A percentile compares a stretch with the other conserved stretches of the same genome.
phyloP scores from a whole-genome alignment of 1,140 invertebrate species.

The Diploscapter pachys region DNA sequence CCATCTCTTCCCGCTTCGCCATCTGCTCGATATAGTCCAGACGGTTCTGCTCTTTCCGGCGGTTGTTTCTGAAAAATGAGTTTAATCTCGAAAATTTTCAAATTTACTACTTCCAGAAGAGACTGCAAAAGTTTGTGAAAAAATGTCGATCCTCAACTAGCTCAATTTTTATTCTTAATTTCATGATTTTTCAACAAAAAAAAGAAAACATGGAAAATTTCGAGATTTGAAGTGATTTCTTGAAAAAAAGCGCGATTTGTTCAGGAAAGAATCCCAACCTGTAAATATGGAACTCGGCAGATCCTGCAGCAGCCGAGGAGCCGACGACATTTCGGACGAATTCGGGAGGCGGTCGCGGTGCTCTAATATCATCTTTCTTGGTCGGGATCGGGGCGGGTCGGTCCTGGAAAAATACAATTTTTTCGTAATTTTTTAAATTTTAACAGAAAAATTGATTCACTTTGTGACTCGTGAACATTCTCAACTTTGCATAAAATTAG shows the following conservation, averaged over 20 bases:
- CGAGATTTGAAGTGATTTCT: too few species aligned
- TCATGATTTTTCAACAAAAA: not conserved
- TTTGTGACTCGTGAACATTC: too few species aligned
- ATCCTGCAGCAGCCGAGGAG: slow-evolving; percentile 55
- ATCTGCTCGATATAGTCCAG: slow-evolving; percentile 49
- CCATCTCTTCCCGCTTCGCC: slow-evolving; percentile 45
- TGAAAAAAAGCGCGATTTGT: too few species aligned
- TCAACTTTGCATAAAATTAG: too few species aligned
- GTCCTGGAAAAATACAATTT: slow-evolving; percentile 19
- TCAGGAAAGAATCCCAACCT: slow-evolving; percentile 18
- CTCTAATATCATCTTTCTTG: slow-evolving; percentile 15
- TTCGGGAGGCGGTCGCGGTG: slow-evolving; percentile 37
- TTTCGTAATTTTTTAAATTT: too few species aligned
- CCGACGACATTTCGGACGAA: slow-evolving; percentile 50
- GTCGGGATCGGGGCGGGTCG: slow-evolving; percentile 40
- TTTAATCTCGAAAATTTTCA: too few species aligned
- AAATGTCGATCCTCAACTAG: too few species aligned
- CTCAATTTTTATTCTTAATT: not conserved
- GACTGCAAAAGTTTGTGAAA: too few species aligned
- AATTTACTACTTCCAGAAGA: too few species aligned
- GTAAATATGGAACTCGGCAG: slow-evolving; percentile 55
- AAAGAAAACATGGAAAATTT: too few species aligned
- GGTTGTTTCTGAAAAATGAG: slow-evolving; percentile 47
- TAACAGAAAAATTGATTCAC: too few species aligned
- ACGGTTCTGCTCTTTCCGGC: slow-evolving; percentile 50